phyloP scores from a whole-genome alignment of 2,888 invertebrate genomes.

The Drosophila nigricruria region DNA sequence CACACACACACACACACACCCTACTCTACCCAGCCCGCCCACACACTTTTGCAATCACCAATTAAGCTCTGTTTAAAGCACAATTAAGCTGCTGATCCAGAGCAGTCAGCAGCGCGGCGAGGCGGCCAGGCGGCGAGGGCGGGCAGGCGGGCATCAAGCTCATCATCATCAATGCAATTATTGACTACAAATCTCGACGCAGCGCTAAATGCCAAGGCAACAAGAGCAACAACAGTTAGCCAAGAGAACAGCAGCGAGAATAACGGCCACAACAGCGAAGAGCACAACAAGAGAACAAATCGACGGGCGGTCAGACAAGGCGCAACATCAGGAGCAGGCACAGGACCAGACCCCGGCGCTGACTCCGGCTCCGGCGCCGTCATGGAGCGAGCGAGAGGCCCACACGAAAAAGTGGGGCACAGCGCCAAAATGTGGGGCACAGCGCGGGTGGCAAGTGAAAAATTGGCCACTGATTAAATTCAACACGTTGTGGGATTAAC shows the following conservation, averaged over 20 bases:
- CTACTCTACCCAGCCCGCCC: background rate
- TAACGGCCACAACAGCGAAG: slow-evolving; percentile 18
- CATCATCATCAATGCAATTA: slow-evolving; percentile 76
- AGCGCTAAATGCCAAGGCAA: slow-evolving; percentile 56
- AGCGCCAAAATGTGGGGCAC: slow-evolving; percentile 23
- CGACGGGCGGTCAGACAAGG: slow-evolving; percentile 45
- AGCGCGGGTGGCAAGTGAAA: slow-evolving; percentile 62
- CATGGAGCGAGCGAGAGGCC: background rate
- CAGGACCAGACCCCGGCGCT: background rate
- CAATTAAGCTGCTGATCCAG: slow-evolving; percentile 62
- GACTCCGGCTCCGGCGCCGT: too few species aligned
- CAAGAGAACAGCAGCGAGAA: slow-evolving; percentile 9
- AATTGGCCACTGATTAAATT: slow-evolving; percentile 81
- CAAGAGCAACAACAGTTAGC: slow-evolving; percentile 18
- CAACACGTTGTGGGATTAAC: slow-evolving; percentile 80
- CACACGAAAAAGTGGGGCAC: slow-evolving; percentile 25
- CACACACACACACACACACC: background rate
- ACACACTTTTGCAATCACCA: slow-evolving; percentile 63
- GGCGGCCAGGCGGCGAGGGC: background rate
- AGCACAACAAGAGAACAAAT: slow-evolving; percentile 35
- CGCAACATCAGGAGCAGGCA: slow-evolving; percentile 6
- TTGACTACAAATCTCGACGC: slow-evolving; percentile 74
- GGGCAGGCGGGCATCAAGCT: slow-evolving; percentile 34
- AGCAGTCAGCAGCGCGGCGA: background rate
- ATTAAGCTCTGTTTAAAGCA: slow-evolving; percentile 77